Evolutionary conservation across 2,888 invertebrate genomes (phyloP).

Genomic region (Drosophila pseudotalamancana): DNA sequence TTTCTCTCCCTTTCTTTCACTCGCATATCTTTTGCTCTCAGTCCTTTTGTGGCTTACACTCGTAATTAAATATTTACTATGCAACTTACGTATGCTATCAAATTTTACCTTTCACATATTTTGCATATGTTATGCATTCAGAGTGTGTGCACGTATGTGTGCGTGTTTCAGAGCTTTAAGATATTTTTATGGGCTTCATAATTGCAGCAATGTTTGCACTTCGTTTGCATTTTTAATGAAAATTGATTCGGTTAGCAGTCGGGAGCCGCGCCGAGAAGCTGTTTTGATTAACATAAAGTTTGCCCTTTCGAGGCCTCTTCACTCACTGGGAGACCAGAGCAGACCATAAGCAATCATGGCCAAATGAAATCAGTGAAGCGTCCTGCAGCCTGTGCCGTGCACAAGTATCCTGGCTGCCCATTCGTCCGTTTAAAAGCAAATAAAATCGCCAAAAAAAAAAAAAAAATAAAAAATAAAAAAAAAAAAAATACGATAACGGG

Average conservation of each 20-base stretch:
- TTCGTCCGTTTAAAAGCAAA: conserved; percentile 68
- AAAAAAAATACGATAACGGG: conserved; percentile 33
- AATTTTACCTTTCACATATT: conserved; percentile 31
- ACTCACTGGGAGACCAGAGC: background rate
- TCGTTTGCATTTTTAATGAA: conserved; percentile 50
- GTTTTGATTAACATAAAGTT: conserved; percentile 60
- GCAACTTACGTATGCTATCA: conserved; percentile 31
- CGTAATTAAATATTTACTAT: conserved; percentile 65
- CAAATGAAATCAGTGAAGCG: conserved; percentile 55
- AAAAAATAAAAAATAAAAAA: too few species aligned
- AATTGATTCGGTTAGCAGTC: conserved; percentile 55
- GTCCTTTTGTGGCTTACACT: conserved; percentile 17
- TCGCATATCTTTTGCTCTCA: background rate
- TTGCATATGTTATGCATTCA: conserved; percentile 30
- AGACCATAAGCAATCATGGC: conserved; percentile 56
- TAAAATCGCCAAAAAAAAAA: conserved; percentile 54
- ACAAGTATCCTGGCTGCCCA: conserved; percentile 41
- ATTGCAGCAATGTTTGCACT: conserved; percentile 21
- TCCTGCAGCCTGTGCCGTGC: conserved; percentile 22
- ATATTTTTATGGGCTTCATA: conserved; percentile 33
- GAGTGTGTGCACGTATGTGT: conserved; percentile 5
- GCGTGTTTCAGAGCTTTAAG: conserved; percentile 2
- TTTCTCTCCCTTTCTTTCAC: background rate
- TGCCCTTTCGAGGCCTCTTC: background rate
- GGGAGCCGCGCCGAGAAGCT: conserved; percentile 7